phyloP scores from a whole-genome alignment of 2,113 vertebrate species.

The Phylloscopus trochiloides region DNA sequence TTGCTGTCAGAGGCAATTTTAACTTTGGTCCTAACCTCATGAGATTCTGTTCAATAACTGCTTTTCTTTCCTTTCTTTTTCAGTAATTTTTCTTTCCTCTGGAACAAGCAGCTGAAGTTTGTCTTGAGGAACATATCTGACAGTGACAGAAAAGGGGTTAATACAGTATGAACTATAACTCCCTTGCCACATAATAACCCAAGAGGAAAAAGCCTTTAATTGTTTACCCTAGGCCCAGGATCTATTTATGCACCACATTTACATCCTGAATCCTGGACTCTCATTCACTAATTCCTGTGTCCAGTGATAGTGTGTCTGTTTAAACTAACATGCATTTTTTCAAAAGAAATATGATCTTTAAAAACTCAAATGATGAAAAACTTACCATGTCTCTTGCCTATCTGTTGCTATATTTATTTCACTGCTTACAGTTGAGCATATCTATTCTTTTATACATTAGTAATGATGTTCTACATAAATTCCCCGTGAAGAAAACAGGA shows the following conservation, averaged over 20 bases:
- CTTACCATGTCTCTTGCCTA: not conserved
- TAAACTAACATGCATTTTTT: not conserved
- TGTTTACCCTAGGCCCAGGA: not conserved
- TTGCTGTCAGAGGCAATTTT: not conserved
- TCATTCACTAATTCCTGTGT: not conserved
- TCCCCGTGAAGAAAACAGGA: not conserved
- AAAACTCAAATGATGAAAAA: not conserved
- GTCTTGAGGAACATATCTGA: not conserved
- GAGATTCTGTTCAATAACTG: not conserved
- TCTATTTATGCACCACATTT: rapidly evolving
- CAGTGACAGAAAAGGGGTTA: not conserved
- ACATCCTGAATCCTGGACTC: not conserved
- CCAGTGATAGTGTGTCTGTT: not conserved
- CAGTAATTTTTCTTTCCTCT: not conserved
- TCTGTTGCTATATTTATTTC: not conserved
- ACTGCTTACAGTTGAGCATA: not conserved
- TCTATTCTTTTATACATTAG: not conserved
- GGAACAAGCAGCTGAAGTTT: not conserved
- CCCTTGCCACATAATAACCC: not conserved
- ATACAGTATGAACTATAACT: not conserved
- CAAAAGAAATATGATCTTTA: not conserved
- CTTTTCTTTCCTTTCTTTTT: not conserved
- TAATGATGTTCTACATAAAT: not conserved
- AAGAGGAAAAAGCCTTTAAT: not conserved
- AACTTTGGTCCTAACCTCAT: not conserved